Conservation (phyloP, 2,113 vertebrate species). For the Garra rufa region DNA sequence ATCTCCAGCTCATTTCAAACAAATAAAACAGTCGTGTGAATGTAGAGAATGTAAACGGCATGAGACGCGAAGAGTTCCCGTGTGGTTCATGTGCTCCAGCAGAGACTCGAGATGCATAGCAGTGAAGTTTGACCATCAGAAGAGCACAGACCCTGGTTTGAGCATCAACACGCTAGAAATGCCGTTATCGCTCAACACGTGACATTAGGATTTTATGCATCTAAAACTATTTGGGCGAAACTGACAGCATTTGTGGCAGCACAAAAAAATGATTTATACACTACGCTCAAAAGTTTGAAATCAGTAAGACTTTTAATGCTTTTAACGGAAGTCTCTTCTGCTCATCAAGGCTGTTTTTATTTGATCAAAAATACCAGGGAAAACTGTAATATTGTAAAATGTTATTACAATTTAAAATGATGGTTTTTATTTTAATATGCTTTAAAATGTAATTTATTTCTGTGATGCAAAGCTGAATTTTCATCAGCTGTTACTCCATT, state of each 20-base stretch:
- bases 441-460: too few relatives aligned
- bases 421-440: too few relatives aligned
- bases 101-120: slow-evolving; percentile 62
- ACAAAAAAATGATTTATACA: too few relatives aligned
- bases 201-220: background rate
- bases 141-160: slow-evolving; percentile 57
- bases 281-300: too few relatives aligned
- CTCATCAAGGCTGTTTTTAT: too few relatives aligned
- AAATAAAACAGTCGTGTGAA: background rate
- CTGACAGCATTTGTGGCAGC: background rate
- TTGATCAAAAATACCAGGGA: too few relatives aligned
- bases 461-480: too few relatives aligned
- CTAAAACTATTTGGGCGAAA: background rate
- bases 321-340: too few relatives aligned
- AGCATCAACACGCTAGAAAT: slow-evolving; percentile 63
- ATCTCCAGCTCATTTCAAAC: background rate
- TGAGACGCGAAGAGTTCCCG: background rate
- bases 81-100: slow-evolving; percentile 25
- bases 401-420: too few relatives aligned
- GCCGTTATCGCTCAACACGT: slow-evolving; percentile 70
- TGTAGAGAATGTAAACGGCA: background rate
- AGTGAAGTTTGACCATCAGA: slow-evolving; percentile 57
- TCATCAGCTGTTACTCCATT: too few relatives aligned
- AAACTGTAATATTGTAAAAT: too few relatives aligned
- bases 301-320: too few relatives aligned